Evolutionary conservation across 2,797 vertebrate genomes (phyloP).

Genomic region (Taenioides sp.): DNA sequence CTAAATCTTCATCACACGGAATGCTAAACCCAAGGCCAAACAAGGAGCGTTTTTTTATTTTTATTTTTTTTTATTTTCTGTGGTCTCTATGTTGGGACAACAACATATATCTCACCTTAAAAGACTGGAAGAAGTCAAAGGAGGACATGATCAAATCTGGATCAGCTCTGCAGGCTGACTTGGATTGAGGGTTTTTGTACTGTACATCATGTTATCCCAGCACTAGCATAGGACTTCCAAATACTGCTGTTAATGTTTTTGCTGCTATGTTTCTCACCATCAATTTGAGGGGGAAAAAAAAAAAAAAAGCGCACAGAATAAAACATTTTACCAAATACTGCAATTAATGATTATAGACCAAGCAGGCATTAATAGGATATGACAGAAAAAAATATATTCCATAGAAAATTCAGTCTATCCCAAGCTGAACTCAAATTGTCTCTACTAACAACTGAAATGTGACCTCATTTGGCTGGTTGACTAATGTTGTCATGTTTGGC

Average conservation of each 20-base stretch:
- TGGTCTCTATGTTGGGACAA: constrained; percentile 27
- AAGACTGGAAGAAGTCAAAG: constrained; percentile 4
- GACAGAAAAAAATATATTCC: not conserved
- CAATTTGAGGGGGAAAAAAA: not conserved
- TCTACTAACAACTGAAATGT: too few relatives aligned
- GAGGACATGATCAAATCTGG: constrained; percentile 19
- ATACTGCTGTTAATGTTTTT: not conserved
- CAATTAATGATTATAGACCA: not conserved
- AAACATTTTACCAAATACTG: not conserved
- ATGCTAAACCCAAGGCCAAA: constrained; percentile 58
- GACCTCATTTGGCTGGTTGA: too few relatives aligned
- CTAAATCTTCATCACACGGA: constrained; percentile 68
- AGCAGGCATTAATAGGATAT: not conserved
- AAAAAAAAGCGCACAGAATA: not conserved
- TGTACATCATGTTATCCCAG: constrained; percentile 37
- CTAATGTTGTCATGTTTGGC: too few relatives aligned
- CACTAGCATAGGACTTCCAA: constrained; percentile 39
- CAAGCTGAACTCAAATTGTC: not conserved
- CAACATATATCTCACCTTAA: constrained; percentile 25
- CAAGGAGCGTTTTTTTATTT: constrained; percentile 30
- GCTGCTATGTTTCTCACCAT: not conserved
- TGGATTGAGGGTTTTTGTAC: constrained; percentile 24
- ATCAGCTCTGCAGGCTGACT: constrained; percentile 21
- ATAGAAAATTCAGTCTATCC: not conserved
- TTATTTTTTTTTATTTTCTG: not conserved